Percentiles rank a stretch among this genome's conserved stretches.
phyloP scores from a whole-genome alignment of 2,113 vertebrate genomes.

The crab-eating macaque (Macaca fascicularis) region T2T-MFA8v1.1 NC_088387.1:16794501-16795000 shows the following conservation, averaged over 20 bases:
- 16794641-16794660: not conserved
- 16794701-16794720: not conserved
- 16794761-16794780: not conserved
- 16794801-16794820: not conserved
- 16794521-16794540: not conserved
- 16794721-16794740: too few species aligned
- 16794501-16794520: not conserved
- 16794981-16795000: not conserved
- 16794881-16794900: not conserved
- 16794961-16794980: too few species aligned
- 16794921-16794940: too few species aligned
- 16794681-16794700: not conserved
- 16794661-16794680: not conserved
- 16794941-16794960: not conserved
- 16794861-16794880: too few species aligned
- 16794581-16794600: not conserved
- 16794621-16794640: not conserved
- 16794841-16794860: not conserved
- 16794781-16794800: too few species aligned
- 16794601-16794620: not conserved
- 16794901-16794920: not conserved
- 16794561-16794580: too few species aligned
- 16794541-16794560: not conserved
- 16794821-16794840: too few species aligned
- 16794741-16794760: not conserved